A percentile compares a stretch with the other conserved stretches of the same genome.
Conservation (phyloP, 2,888 invertebrate species). For the Keiferia lycopersicella region DNA sequence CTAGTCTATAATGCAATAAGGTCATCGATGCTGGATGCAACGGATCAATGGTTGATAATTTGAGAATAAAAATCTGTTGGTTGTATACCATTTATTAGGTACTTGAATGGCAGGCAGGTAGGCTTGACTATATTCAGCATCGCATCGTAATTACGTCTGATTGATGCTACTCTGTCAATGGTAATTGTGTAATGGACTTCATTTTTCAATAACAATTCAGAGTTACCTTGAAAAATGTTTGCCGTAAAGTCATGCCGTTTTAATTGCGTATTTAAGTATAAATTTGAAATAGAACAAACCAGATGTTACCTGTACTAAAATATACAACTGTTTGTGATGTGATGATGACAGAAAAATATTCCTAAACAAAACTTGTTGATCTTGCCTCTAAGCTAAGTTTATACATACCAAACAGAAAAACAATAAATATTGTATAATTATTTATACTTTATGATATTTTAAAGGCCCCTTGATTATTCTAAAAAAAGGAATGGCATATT, state of each 20-base stretch:
- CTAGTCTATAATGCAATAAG: neutral
- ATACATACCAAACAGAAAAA: neutral
- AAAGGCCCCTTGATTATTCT: neutral
- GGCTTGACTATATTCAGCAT: slow-evolving; percentile 13
- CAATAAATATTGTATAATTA: neutral
- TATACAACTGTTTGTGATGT: neutral
- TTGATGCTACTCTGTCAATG: slow-evolving; percentile 20
- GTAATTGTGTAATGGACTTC: slow-evolving; percentile 13
- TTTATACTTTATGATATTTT: neutral
- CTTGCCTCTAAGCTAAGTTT: neutral
- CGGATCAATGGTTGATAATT: neutral
- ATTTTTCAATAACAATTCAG: slow-evolving; percentile 20
- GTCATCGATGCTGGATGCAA: neutral
- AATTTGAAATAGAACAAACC: neutral
- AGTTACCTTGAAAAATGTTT: slow-evolving; percentile 17
- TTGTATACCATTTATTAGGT: neutral
- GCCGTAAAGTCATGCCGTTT: neutral
- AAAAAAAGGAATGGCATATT: neutral
- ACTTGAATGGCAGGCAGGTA: neutral
- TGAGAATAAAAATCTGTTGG: neutral
- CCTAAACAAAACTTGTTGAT: neutral
- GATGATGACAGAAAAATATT: neutral
- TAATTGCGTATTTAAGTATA: slow-evolving; percentile 12
- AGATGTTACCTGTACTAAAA: neutral
- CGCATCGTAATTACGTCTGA: slow-evolving; percentile 19